phyloP scores from a whole-genome alignment of 2,113 vertebrate species.

The Tachycineta bicolor region DNA sequence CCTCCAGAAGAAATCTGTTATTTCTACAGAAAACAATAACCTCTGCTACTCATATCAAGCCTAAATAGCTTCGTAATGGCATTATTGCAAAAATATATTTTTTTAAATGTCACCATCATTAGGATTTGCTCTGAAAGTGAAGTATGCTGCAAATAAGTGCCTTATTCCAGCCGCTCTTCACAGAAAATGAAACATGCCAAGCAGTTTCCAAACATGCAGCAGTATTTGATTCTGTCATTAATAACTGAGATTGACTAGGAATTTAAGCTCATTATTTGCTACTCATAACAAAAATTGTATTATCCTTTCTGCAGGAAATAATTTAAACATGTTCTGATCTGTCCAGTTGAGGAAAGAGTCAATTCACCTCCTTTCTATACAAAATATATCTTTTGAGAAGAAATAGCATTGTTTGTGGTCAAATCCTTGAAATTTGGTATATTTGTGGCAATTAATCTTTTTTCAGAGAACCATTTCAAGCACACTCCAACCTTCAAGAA shows the following conservation, averaged over 20 bases:
- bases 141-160: not conserved
- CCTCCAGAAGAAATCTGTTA: not conserved
- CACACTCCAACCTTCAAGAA: not conserved
- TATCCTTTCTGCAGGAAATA: slow-evolving; percentile 5
- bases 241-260: not conserved
- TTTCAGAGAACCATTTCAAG: not conserved
- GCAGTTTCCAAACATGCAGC: not conserved
- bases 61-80: not conserved
- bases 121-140: not conserved
- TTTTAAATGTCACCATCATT: not conserved
- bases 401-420: not conserved
- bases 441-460: not conserved
- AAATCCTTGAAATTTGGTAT: not conserved
- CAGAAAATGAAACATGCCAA: not conserved
- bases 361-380: not conserved
- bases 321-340: not conserved
- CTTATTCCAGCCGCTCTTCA: not conserved
- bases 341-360: not conserved
- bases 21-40: not conserved
- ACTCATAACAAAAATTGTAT: not conserved
- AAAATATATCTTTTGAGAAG: not conserved
- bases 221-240: not conserved
- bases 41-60: not conserved
- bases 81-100: not conserved
- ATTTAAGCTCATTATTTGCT: not conserved